These are phyloP conservation scores for Pherbina coryleti DNA, from an alignment of 2,888 invertebrate genomes.

Conservation along the genomic window DNA sequence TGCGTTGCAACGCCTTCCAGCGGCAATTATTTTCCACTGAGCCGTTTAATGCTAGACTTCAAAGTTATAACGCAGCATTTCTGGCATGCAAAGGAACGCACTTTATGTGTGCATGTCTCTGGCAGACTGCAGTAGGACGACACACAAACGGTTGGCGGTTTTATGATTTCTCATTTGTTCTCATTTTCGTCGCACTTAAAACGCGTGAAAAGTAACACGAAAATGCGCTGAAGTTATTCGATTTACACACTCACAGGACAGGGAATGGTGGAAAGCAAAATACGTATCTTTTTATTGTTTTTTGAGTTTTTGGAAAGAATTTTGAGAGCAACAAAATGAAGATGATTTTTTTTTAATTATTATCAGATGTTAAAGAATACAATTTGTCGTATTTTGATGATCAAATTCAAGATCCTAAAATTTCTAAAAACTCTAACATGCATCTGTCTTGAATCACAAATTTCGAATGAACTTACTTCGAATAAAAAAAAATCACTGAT, in stretches of 20 bases:
- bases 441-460: no score
- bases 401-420: no score
- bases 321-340: no score
- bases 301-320: no score
- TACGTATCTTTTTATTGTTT: no score
- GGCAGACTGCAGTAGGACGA: neutral
- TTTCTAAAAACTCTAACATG: no score
- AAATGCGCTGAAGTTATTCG: neutral
- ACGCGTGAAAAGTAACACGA: neutral
- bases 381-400: no score
- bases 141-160: neutral
- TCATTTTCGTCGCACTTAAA: neutral
- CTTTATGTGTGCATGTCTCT: neutral
- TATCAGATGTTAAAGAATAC: no score
- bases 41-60: neutral
- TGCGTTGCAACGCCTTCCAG: slow-evolving; percentile 3
- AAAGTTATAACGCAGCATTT: no score
- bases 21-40: slow-evolving; percentile 10
- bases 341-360: no score
- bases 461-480: no score
- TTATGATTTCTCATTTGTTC: neutral
- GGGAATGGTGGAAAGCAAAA: neutral
- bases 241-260: neutral
- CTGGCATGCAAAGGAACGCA: neutral
- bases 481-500: no score